A percentile compares a stretch with the other conserved stretches of the same genome.
These are phyloP conservation scores for Crypturellus tataupa DNA, from an alignment of 2,797 vertebrate species.

Conservation along the genomic window DNA sequence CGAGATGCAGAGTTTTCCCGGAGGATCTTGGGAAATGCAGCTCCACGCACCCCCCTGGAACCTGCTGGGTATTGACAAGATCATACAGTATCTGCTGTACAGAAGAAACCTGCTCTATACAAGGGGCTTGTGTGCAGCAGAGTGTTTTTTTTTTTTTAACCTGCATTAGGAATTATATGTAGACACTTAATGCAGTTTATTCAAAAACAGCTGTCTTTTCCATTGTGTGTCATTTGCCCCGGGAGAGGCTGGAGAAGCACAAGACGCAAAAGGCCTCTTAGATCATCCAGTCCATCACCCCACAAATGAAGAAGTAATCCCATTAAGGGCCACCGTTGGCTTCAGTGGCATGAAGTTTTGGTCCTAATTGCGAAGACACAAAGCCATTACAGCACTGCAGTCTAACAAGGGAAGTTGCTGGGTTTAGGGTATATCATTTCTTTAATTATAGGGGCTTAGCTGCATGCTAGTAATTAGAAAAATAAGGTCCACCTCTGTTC, in stretches of 20 bases:
- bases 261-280: slow-evolving; percentile 36
- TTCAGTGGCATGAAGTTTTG: slow-evolving; percentile 40
- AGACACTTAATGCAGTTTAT: slow-evolving; percentile 54
- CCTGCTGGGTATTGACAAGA: neutral
- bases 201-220: slow-evolving; percentile 53
- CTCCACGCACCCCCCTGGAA: neutral
- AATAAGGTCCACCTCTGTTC: slow-evolving; percentile 21
- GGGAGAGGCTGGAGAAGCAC: neutral
- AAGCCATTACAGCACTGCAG: slow-evolving; percentile 29
- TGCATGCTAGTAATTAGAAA: slow-evolving; percentile 43
- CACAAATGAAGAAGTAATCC: slow-evolving; percentile 69
- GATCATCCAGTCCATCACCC: slow-evolving; percentile 58
- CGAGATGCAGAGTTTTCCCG: slow-evolving; percentile 46
- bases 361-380: slow-evolving; percentile 54
- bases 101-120: neutral
- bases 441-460: slow-evolving; percentile 64
- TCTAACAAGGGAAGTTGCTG: slow-evolving; percentile 16
- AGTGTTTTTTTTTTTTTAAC: neutral
- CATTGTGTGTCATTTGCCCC: slow-evolving; percentile 28
- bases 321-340: slow-evolving; percentile 55
- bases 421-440: slow-evolving; percentile 20
- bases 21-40: slow-evolving; percentile 22
- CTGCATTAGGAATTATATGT: slow-evolving; percentile 21
- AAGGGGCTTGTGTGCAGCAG: neutral
- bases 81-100: neutral